Percentiles rank a stretch among this genome's conserved stretches.
Conservation (phyloP, 2,113 vertebrate genomes). For the Amphilophus citrinellus region DNA sequence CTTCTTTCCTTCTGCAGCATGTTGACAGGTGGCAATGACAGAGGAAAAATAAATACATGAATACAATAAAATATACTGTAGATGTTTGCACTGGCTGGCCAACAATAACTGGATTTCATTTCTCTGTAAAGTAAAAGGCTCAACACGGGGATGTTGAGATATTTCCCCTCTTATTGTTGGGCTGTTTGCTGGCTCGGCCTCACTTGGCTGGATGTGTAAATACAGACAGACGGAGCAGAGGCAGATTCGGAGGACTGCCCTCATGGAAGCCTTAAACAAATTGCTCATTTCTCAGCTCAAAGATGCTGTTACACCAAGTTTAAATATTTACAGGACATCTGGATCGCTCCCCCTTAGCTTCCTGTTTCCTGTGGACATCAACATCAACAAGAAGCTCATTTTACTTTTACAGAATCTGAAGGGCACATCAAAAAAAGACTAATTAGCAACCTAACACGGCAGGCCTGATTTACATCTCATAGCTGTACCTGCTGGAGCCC, state of each 20-base stretch:
- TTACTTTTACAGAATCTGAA: too few species aligned
- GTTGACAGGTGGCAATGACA: constrained; percentile 40
- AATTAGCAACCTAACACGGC: neutral
- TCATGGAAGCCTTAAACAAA: constrained; percentile 25
- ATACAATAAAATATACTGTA: neutral
- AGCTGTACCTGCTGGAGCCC: neutral
- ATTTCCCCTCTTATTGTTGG: constrained; percentile 18
- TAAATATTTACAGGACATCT: neutral
- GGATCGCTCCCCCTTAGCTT: neutral
- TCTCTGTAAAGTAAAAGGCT: constrained; percentile 4
- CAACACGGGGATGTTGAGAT: constrained; percentile 2
- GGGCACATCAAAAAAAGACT: neutral
- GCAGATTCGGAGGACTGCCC: neutral
- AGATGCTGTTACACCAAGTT: neutral
- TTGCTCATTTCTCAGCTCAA: neutral
- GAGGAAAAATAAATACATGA: constrained; percentile 10
- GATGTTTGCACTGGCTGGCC: constrained; percentile 24
- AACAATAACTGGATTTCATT: constrained; percentile 19
- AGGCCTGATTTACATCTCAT: neutral
- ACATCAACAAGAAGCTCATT: neutral
- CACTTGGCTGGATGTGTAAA: constrained; percentile 28
- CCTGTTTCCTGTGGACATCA: neutral
- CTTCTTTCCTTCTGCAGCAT: constrained; percentile 21
- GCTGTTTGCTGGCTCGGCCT: constrained; percentile 45
- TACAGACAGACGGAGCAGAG: constrained; percentile 10